phyloP scores from a whole-genome alignment of 2,113 vertebrate species.

The Nematolebias whitei region DNA sequence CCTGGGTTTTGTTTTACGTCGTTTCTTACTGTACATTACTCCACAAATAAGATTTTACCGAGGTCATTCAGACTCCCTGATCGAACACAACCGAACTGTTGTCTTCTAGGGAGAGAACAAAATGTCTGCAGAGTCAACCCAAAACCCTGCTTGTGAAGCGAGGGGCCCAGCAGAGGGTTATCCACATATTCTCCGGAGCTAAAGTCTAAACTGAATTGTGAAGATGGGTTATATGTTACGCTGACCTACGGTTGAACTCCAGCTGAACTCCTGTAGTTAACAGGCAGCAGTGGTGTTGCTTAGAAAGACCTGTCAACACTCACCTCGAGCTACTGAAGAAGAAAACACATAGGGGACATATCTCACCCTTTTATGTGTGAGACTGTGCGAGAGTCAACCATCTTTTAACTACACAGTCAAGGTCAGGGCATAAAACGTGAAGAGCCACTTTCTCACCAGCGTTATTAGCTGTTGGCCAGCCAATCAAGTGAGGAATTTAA shows the following conservation, averaged over 20 bases:
- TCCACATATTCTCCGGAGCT: slow-evolving; percentile 28
- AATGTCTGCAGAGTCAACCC: slow-evolving; percentile 32
- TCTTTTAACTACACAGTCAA: slow-evolving; percentile 22
- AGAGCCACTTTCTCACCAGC: not conserved
- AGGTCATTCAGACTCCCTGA: slow-evolving; percentile 7
- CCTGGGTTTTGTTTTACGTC: not conserved
- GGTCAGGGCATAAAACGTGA: slow-evolving; percentile 16
- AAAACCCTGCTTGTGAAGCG: slow-evolving; percentile 1
- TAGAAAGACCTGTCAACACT: slow-evolving; percentile 61
- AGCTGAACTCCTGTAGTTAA: slow-evolving; percentile 45
- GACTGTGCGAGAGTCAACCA: slow-evolving; percentile 10
- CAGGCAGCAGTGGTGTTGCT: slow-evolving; percentile 22
- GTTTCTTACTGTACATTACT: slow-evolving; percentile 4
- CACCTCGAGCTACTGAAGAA: slow-evolving; percentile 33
- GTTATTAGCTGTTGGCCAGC: not conserved
- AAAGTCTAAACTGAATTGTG: slow-evolving; percentile 17
- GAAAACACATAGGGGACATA: slow-evolving; percentile 43
- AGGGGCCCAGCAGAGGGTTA: slow-evolving; percentile 16
- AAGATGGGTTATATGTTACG: slow-evolving; percentile 19
- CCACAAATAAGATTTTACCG: slow-evolving; percentile 2
- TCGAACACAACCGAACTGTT: slow-evolving; percentile 16
- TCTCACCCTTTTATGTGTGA: slow-evolving; percentile 55
- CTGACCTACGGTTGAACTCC: slow-evolving; percentile 58
- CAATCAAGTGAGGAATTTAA: slow-evolving; percentile 7
- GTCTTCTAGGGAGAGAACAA: slow-evolving; percentile 7